These are phyloP conservation scores for Drosophila macrothrix DNA, from an alignment of 2,888 invertebrate species.

Conservation along the genomic window DNA sequence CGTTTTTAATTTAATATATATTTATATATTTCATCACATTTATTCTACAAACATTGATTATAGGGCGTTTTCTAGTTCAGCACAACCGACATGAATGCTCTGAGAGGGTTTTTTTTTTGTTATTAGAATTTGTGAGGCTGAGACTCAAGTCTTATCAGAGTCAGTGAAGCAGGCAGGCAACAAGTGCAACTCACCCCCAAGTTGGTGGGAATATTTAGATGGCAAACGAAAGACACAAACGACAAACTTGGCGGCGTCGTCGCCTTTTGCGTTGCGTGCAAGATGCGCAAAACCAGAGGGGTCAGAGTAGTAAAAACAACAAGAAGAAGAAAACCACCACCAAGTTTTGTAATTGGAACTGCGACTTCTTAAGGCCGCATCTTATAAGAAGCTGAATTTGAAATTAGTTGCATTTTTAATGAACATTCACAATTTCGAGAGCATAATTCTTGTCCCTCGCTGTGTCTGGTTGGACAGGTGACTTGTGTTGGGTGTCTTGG, in stretches of 20 bases:
- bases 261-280: slow-evolving; percentile 57
- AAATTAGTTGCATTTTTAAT: slow-evolving; percentile 80
- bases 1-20: background rate
- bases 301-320: background rate
- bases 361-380: slow-evolving; percentile 71
- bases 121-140: slow-evolving; percentile 28
- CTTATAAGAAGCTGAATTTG: slow-evolving; percentile 79
- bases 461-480: slow-evolving; percentile 46
- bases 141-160: slow-evolving; percentile 66
- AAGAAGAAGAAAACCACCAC: slow-evolving; percentile 66
- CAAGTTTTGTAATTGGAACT: slow-evolving; percentile 67
- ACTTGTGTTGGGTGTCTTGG: slow-evolving; percentile 47
- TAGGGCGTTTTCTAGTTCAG: background rate
- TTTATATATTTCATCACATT: background rate
- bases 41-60: background rate
- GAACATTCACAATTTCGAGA: slow-evolving; percentile 63
- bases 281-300: slow-evolving; percentile 28
- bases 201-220: slow-evolving; percentile 38
- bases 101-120: slow-evolving; percentile 8
- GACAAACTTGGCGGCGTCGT: slow-evolving; percentile 53
- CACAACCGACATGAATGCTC: background rate
- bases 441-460: slow-evolving; percentile 52
- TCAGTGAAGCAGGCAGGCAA: slow-evolving; percentile 37
- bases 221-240: slow-evolving; percentile 75
- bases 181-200: slow-evolving; percentile 48